Evolutionary conservation across 1,140 invertebrate genomes (phyloP), one percentile per base, ranked within the genome.

Genomic region (Philopotamus ludificatus): DNA sequence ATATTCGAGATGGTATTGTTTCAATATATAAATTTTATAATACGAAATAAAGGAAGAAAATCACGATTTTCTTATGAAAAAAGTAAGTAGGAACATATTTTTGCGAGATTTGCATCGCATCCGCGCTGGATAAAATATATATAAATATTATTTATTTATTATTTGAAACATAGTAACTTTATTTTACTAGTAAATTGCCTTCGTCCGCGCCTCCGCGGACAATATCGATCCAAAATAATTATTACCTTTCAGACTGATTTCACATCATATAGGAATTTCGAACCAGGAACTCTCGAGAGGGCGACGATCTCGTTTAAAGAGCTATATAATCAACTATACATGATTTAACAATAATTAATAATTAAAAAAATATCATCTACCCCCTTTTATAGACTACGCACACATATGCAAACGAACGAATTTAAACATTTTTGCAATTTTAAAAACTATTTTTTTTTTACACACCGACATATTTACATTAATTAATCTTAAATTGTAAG

Each of bases 211-310:
- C 15, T 20, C 4, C 4, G 45, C 8, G 45, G 8, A n/a, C 45
- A 15, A 4, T 4, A 20, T 20, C 8, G n/a, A 7, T 15, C 20
- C 4, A 22, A 53, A 41, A 49, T 51, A 12, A 53, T 26, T 20
- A 20, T 20, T n/a, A n/a, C n/a, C 28, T 23, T 18, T 51, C n/a
- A 12, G 20, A 51, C n/a, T n/a, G 49, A 28, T 8, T 49, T 44
- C 58, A 49, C 58, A 12, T 51, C 49, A 62, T 66, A 70, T 70
- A 70, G 68, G 68, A 70, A 70, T 70, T 67, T 70, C 68, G 68
- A 70, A 70, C 68, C 68, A 70, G 68, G 68, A 70, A 70, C 68
- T 70, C 61, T 70, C 41, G 65, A 67, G 65, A 69, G 67, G 67
- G 67, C 61, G 67, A 66, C 59, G 67, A 41, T 23, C 57, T 51